These are phyloP conservation scores for Oophaga sylvatica DNA, from an alignment of 2,797 vertebrate species.

Conservation along the genomic window DNA sequence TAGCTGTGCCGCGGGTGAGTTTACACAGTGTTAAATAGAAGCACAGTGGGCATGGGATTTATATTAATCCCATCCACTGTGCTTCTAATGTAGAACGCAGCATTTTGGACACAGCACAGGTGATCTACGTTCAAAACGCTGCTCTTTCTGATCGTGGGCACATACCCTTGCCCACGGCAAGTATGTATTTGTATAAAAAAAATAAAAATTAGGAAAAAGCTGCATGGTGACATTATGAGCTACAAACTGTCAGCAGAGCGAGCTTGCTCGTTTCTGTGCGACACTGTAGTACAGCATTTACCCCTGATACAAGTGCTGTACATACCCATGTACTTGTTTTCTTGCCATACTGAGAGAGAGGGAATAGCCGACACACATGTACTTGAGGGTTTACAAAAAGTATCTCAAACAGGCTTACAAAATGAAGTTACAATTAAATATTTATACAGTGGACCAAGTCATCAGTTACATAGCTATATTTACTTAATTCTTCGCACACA, in stretches of 20 bases:
- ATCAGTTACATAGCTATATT: conserved; percentile 17
- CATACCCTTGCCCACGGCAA: no score
- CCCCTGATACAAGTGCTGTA: not conserved
- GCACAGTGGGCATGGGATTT: no score
- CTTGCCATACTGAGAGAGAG: not conserved
- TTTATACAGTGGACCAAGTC: conserved; percentile 47
- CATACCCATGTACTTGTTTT: not conserved
- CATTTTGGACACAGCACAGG: no score
- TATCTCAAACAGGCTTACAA: conserved; percentile 34
- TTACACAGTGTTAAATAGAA: no score
- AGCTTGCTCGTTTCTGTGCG: no score
- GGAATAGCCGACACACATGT: not conserved
- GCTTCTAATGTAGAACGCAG: no score
- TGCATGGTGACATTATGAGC: not conserved
- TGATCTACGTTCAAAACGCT: no score
- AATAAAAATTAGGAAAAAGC: not conserved
- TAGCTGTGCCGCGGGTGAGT: no score
- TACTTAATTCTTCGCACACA: conserved; percentile 36
- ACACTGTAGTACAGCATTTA: not conserved
- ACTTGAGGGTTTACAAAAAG: conserved; percentile 17
- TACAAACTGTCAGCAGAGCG: not conserved
- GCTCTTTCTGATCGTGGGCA: no score
- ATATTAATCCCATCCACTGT: no score
- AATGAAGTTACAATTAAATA: conserved; percentile 43
- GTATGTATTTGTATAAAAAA: no score